phyloP scores from a whole-genome alignment of 2,113 vertebrate species.

The Rhinichthys klamathensis region DNA sequence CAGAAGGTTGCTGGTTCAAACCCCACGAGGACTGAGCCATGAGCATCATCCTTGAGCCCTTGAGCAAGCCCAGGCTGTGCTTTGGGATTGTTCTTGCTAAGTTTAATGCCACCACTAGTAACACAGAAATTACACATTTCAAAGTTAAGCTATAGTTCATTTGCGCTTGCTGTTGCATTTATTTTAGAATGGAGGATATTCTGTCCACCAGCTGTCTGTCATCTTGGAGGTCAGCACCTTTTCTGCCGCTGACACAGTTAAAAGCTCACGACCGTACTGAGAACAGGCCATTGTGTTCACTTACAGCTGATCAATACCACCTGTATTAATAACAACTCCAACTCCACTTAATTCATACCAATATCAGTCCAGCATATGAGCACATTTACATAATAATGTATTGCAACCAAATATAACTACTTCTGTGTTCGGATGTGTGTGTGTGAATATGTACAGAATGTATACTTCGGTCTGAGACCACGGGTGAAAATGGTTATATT shows the following conservation, averaged over 20 bases:
- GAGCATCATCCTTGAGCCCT: conserved; percentile 1
- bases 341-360: conserved; percentile 28
- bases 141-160: neutral
- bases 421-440: neutral
- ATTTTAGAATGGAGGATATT: neutral
- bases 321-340: conserved; percentile 17
- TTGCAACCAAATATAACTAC: neutral
- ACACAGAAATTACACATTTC: neutral
- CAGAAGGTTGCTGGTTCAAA: neutral
- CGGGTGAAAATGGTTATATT: neutral
- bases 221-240: neutral
- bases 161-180: neutral
- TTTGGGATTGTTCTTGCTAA: neutral
- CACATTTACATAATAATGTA: neutral
- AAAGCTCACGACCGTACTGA: neutral
- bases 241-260: neutral
- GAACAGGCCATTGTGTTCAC: conserved; percentile 1
- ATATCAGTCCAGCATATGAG: conserved; percentile 5
- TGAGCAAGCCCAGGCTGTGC: neutral
- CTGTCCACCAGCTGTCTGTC: neutral
- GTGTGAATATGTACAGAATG: neutral
- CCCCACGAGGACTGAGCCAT: neutral
- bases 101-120: conserved; percentile 3
- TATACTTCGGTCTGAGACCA: neutral
- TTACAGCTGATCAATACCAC: conserved; percentile 23